A percentile compares a stretch with the other conserved stretches of the same genome.
phyloP scores from a whole-genome alignment of 2,797 vertebrate genomes.

The Decapterus maruadsi region DNA sequence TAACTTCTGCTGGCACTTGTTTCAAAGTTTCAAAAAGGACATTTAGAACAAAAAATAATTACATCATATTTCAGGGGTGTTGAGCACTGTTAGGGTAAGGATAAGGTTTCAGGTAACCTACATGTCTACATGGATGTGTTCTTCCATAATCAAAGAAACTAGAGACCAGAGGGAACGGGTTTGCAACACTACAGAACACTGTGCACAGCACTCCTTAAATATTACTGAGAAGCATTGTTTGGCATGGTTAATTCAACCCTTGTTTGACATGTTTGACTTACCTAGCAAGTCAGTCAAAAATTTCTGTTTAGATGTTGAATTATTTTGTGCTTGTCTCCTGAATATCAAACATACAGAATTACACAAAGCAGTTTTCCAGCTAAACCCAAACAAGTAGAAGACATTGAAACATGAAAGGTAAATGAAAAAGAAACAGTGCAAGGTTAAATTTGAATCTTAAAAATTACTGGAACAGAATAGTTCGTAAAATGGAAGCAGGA shows the following conservation, averaged over 20 bases:
- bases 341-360: neutral
- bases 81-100: neutral
- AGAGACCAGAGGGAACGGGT: neutral
- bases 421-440: neutral
- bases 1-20: too few species aligned
- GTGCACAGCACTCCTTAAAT: neutral
- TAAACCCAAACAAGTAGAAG: neutral
- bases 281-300: neutral
- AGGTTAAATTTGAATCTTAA: constrained; percentile 3
- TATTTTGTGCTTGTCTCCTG: neutral
- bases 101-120: neutral
- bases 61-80: neutral
- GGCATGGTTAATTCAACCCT: too few species aligned
- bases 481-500: too few species aligned
- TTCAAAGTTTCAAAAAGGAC: too few species aligned
- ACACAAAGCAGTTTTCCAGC: neutral
- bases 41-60: too few species aligned
- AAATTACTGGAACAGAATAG: neutral
- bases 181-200: neutral
- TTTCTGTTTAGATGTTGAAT: neutral
- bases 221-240: neutral
- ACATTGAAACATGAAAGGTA: too few species aligned
- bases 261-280: neutral
- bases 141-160: neutral
- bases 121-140: neutral